A percentile compares a stretch with the other conserved stretches of the same genome.
Conservation (phyloP, 1,140 invertebrate species). For the Latrodectus geometricus region DNA sequence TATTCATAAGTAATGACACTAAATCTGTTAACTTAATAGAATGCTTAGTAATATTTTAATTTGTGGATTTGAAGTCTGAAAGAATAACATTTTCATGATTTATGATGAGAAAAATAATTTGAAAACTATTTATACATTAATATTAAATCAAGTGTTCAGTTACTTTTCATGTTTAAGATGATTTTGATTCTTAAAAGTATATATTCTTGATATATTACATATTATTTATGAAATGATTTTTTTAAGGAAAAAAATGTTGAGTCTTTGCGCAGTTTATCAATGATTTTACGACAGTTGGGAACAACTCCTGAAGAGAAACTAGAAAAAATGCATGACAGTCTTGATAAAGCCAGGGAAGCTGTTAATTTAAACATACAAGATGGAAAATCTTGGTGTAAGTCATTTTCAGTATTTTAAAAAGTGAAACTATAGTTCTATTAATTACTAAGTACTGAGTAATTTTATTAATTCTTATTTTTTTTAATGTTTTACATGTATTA, state of each 20-base stretch:
- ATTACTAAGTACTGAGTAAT: not conserved
- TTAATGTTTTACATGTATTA: not conserved
- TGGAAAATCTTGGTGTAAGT: conserved; percentile 80
- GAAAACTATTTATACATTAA: no score
- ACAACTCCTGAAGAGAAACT: conserved; percentile 73
- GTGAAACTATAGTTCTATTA: not conserved
- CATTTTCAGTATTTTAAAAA: not conserved
- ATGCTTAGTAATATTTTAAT: no score
- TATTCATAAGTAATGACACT: no score
- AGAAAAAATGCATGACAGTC: conserved; percentile 78
- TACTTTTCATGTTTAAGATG: no score
- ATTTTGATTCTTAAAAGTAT: not conserved
- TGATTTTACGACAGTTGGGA: conserved; percentile 80
- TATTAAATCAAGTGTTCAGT: no score
- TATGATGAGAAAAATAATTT: no score
- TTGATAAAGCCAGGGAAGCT: conserved; percentile 86
- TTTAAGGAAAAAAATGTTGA: conserved; percentile 81
- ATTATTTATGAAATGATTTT: not conserved
- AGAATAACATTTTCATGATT: no score
- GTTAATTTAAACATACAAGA: conserved; percentile 84
- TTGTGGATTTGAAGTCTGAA: no score
- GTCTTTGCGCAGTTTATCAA: conserved; percentile 85
- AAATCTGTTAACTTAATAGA: no score
- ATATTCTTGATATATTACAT: not conserved
- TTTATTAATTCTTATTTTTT: not conserved